These are phyloP conservation scores for Shargacucullia verbasci DNA, from an alignment of 2,888 invertebrate species.

Conservation along the genomic window DNA sequence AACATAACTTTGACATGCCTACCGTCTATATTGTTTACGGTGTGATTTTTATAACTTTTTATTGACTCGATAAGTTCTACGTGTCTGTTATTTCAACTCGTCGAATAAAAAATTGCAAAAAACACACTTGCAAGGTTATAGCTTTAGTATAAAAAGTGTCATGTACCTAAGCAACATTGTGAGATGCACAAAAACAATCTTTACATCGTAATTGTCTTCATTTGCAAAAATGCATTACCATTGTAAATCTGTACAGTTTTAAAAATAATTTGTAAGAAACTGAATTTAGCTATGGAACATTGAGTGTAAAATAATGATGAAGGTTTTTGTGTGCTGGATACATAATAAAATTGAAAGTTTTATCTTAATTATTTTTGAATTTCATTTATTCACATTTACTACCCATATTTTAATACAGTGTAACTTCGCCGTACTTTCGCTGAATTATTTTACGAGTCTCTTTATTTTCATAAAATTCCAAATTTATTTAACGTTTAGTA, in stretches of 20 bases:
- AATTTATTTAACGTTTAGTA: too few relatives aligned
- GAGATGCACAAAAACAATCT: not conserved
- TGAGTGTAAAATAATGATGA: constrained; percentile 51
- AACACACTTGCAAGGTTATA: constrained; percentile 8
- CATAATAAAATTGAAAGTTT: constrained; percentile 60
- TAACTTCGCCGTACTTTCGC: too few relatives aligned
- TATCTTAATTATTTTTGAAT: constrained; percentile 26
- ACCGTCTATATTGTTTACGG: constrained; percentile 1
- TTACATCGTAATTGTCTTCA: constrained; percentile 12
- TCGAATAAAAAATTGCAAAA: constrained; percentile 5
- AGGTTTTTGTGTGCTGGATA: constrained; percentile 66
- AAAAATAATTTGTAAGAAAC: constrained; percentile 24
- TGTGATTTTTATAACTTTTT: constrained; percentile 1
- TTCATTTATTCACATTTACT: not conserved
- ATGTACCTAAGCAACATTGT: not conserved
- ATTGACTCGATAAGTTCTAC: not conserved
- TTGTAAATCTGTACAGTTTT: constrained; percentile 21
- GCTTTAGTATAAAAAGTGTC: not conserved
- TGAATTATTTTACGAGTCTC: too few relatives aligned
- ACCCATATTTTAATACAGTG: too few relatives aligned
- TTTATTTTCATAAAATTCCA: too few relatives aligned
- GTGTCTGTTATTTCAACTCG: constrained; percentile 8
- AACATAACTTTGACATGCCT: constrained; percentile 11
- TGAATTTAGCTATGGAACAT: constrained; percentile 20
- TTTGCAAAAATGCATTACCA: constrained; percentile 8